Evolutionary conservation across 2,797 vertebrate genomes (phyloP).

Genomic region (Pseudochirops cupreus): DNA sequence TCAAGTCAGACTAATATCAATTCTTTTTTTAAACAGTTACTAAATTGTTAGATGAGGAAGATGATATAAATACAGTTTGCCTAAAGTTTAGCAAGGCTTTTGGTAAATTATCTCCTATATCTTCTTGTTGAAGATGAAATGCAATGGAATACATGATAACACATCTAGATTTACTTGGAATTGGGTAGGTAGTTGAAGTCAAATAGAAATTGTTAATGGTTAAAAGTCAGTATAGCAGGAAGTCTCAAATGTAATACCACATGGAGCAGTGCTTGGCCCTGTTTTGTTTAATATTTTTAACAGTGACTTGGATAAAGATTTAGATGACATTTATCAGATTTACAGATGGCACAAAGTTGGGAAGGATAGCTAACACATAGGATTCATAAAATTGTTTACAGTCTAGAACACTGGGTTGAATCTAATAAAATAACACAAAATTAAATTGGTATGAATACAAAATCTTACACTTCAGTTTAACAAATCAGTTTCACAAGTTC

Average conservation of each 20-base stretch:
- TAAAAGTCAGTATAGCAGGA: not conserved
- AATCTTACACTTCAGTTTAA: not conserved
- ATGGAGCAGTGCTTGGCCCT: not conserved
- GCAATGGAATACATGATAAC: too few relatives aligned
- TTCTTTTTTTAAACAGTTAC: too few relatives aligned
- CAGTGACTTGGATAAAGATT: not conserved
- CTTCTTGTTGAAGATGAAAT: too few relatives aligned
- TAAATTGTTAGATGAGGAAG: too few relatives aligned
- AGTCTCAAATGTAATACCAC: not conserved
- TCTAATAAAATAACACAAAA: not conserved
- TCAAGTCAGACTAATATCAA: too few relatives aligned
- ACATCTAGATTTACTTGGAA: too few relatives aligned
- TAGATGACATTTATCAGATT: not conserved
- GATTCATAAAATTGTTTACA: not conserved
- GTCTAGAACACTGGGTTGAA: not conserved
- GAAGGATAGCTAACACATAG: not conserved
- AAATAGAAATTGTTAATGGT: too few relatives aligned
- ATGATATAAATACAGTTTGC: too few relatives aligned
- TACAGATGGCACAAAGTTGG: not conserved
- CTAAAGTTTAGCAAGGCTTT: too few relatives aligned
- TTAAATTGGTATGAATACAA: not conserved
- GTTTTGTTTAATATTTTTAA: not conserved
- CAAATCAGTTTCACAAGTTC: not conserved
- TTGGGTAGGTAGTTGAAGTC: too few relatives aligned
- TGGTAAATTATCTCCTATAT: too few relatives aligned